Conservation (phyloP, 2,113 vertebrate species). For the Podocnemis expansa region DNA sequence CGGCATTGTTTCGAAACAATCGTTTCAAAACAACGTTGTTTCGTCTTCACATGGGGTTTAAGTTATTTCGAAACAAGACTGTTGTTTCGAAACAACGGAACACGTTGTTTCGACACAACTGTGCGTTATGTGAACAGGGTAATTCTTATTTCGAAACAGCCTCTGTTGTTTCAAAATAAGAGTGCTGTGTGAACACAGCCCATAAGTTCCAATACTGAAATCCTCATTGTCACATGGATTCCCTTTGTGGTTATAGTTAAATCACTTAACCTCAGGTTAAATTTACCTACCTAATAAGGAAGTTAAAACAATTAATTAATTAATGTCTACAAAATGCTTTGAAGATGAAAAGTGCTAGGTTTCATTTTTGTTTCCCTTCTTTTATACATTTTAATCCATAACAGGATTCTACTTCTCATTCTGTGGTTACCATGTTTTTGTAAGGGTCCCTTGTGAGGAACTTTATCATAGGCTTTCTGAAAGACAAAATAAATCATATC, state of each 20-base stretch:
- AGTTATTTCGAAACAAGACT: too few relatives aligned
- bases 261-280: not conserved
- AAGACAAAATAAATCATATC: slow-evolving; percentile 8
- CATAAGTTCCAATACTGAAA: not conserved
- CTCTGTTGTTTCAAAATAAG: too few relatives aligned
- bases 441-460: not conserved
- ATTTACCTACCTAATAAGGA: not conserved
- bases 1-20: too few relatives aligned
- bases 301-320: not conserved
- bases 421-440: not conserved
- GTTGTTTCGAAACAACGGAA: too few relatives aligned
- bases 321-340: not conserved
- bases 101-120: too few relatives aligned
- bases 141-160: too few relatives aligned
- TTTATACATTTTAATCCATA: not conserved
- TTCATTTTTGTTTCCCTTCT: not conserved
- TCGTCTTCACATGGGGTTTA: too few relatives aligned
- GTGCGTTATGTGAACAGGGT: too few relatives aligned
- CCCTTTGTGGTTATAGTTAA: not conserved
- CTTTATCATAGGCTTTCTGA: slow-evolving; percentile 3
- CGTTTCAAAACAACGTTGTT: too few relatives aligned
- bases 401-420: not conserved
- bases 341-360: not conserved
- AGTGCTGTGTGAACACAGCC: too few relatives aligned
- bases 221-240: not conserved